Base-by-base conservation (phyloP, 2,888 invertebrate genomes). In the Scrobipalpa atriplicella region DNA sequence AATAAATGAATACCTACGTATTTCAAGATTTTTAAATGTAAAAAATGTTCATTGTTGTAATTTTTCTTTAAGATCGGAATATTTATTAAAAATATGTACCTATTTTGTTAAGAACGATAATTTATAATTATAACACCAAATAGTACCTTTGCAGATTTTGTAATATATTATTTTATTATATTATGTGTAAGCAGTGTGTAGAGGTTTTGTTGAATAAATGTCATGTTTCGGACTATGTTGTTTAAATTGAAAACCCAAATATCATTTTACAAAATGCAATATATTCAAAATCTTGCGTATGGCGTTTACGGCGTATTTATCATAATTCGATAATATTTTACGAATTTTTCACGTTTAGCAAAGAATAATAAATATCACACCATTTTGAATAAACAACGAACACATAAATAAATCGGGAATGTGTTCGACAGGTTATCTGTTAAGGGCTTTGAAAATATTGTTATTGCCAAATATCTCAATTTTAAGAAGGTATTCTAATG, bases 181-280 rank as follows among this genome's bases (percentile, higher is more conserved):
- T n/a, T 47, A n/a, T 84, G 76, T 86, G 83, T 89, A 86, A 85
- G 80, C 83, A 78, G 81, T 89, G 87, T 88, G 88, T 91, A 92
- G 92, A 83, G 75, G 78, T 90, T 92, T 89, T 89, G 91, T 92
- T 92, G 86, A 90, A 89, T 90, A 92, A 92, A 92, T 90, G 91
- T 92, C 85, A 89, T 88, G 88, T 92, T 92, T 87, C 79, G 78
- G 87, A 58, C 65, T 66, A 47, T 62, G 62, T 70, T 67, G 64
- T 64, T 69, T 66, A 18, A 39, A 21, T 64, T 63, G 16, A 5
- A 29, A 39, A 6, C 7, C n/a, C 11, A 3, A 7, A 29, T 29
- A 29, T 5, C 29, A 3, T 3, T 29, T 29, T 29, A 29, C 29
- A 29, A 29, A 29, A 29, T 29, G n/a, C n/a, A n/a, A 47, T 47